Base-by-base conservation (phyloP, 2,113 vertebrate species). In the Nesoenas mayeri region DNA sequence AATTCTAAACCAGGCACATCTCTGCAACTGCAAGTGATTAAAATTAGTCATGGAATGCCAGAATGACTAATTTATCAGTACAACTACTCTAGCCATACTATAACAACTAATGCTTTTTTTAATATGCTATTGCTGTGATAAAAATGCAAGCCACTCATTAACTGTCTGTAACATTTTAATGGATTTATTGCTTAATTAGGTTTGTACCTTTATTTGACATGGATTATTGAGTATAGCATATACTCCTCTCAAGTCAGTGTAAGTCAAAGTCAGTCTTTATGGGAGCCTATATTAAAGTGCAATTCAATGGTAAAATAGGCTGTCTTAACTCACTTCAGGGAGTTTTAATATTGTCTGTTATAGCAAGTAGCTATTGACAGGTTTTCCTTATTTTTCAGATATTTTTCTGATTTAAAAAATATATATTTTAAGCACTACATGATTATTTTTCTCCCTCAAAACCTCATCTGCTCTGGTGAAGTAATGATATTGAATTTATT, bases 141-240 rank as follows among this genome's bases (percentile, higher is more conserved):
- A 97, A 97, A 97, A 89, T 88, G 48, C 56, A 96, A 93, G 62
- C 32, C 74, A 92, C 65, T 91, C 77, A 90, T 95, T 96, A 95
- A 71, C 87, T 88, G 67, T 79, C 81, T 93, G 73, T 93, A 96
- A 96, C 81, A 34, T 66, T 95, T 97, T 78, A 96, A 91, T 91
- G 62, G 79, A 96, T 97, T 97, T 97, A 95, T 97, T 94, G 87
- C 75, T 96, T 97, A 96, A 97, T 97, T 97, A 96, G 47, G 21
- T 96, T 96, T 91, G 58, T 91, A 93, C 74, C 24, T 97, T 97
- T 95, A 91, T 97, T 95, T 96, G 95, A 94, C 92, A 96, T 48
- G 58, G 44, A 21, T 92, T 96, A 94, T 94, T 96, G 89, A 95
- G 61, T 87, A 62, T 17, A 89, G 26, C n/a, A 67, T 80, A 90